A percentile compares a stretch with the other conserved stretches of the same genome.
phyloP scores from a whole-genome alignment of 1,140 invertebrate genomes.

The Rhynchophorus ferrugineus region DNA sequence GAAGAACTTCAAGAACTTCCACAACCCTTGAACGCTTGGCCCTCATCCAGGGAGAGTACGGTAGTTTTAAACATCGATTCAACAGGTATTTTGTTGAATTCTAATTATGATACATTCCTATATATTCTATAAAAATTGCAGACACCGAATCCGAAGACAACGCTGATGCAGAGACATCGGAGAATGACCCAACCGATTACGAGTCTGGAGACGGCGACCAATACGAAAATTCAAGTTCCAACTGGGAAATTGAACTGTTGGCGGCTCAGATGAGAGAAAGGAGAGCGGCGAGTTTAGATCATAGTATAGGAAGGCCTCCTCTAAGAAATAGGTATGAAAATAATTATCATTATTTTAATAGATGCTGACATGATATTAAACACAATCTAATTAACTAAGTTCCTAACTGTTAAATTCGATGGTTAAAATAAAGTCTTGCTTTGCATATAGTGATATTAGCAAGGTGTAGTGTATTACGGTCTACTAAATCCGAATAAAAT shows the following conservation, averaged over 20 bases:
- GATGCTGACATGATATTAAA: no score
- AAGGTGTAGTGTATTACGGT: no score
- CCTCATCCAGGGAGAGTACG: constrained; percentile 36
- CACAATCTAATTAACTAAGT: no score
- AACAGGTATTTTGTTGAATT: constrained; percentile 16
- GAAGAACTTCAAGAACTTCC: constrained; percentile 50
- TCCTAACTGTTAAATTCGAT: no score
- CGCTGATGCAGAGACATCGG: constrained; percentile 25
- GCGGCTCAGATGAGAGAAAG: constrained; percentile 35
- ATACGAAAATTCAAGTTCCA: constrained; percentile 33
- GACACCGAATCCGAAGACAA: constrained; percentile 25
- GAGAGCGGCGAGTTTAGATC: constrained; percentile 37
- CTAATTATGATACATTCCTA: constrained; percentile 1
- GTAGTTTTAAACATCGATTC: constrained; percentile 47
- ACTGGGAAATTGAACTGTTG: constrained; percentile 38
- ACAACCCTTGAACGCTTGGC: constrained; percentile 37
- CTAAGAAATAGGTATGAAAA: constrained; percentile 18
- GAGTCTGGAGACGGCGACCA: constrained; percentile 27
- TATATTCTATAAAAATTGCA: not conserved
- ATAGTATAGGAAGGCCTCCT: constrained; percentile 24
- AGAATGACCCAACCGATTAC: constrained; percentile 22
- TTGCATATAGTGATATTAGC: no score
- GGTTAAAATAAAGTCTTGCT: no score
- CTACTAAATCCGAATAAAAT: no score
- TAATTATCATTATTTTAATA: no score